phyloP scores from a whole-genome alignment of 2,888 invertebrate genomes.

The Dicranocentrus wangi region DNA sequence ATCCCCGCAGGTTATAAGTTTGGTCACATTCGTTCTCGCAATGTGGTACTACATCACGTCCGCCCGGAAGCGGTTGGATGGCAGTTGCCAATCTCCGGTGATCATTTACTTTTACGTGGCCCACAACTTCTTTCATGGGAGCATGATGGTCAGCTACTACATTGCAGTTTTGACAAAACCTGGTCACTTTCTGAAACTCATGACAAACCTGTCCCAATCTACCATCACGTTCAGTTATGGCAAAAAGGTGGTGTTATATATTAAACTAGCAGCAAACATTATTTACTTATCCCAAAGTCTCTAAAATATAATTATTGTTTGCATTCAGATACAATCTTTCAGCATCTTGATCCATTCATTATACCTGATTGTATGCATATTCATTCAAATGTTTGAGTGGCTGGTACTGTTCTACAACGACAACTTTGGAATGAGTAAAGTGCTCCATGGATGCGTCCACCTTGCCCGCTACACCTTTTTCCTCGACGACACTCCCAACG shows the following conservation, averaged over 20 bases:
- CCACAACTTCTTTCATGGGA: constrained; percentile 37
- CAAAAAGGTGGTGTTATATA: background rate
- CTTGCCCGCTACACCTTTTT: constrained; percentile 38
- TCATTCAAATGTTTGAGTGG: no score
- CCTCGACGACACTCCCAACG: constrained; percentile 12
- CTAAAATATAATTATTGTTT: background rate
- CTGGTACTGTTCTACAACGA: no score
- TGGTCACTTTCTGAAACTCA: constrained; percentile 14
- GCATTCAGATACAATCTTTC: no score
- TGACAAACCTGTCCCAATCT: constrained; percentile 8
- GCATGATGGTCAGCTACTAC: constrained; percentile 24
- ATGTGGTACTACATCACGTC: constrained; percentile 40
- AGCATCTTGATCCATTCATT: no score
- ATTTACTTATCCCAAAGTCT: background rate
- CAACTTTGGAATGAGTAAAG: no score
- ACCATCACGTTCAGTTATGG: background rate
- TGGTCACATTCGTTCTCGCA: constrained; percentile 2
- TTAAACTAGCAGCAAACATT: constrained; percentile 10
- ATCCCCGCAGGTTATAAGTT: background rate
- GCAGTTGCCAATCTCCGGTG: constrained; percentile 9
- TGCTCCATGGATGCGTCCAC: no score
- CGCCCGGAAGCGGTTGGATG: background rate
- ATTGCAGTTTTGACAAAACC: constrained; percentile 5
- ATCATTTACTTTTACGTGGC: constrained; percentile 42
- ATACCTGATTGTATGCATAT: no score